Conservation (phyloP, 2,113 vertebrate genomes). For the Nannospalax galili region DNA sequence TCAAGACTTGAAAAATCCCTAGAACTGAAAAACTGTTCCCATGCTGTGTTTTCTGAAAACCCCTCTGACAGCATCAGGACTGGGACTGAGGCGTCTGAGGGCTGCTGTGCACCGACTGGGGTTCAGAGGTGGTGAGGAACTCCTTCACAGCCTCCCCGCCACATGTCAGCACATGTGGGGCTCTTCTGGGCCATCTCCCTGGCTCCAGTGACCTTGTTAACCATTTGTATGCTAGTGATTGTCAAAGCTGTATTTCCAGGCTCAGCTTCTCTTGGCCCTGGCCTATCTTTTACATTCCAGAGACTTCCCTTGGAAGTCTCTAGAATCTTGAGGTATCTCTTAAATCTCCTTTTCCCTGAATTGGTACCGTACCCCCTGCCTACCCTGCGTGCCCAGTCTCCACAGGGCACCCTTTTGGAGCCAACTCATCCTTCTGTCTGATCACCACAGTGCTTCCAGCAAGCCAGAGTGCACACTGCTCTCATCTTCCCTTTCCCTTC, state of each 20-base stretch:
- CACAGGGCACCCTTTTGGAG: fast-evolving
- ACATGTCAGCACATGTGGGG: background rate
- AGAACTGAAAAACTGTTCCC: background rate
- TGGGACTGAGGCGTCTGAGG: fast-evolving
- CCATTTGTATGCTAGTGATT: background rate
- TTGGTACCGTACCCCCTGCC: fast-evolving
- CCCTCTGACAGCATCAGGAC: fast-evolving
- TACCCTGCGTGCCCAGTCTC: background rate
- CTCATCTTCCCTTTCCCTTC: background rate
- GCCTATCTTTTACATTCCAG: background rate
- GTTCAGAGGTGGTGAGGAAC: fast-evolving
- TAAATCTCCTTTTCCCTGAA: background rate
- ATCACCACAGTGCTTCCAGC: fast-evolving
- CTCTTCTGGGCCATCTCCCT: background rate
- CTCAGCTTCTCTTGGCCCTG: background rate
- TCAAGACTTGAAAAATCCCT: background rate
- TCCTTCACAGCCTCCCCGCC: fast-evolving
- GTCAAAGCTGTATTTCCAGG: background rate
- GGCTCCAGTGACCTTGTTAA: too few species aligned
- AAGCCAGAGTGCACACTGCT: fast-evolving
- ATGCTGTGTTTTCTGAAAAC: fast-evolving
- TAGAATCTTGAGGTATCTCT: background rate
- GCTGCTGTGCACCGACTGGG: fast-evolving
- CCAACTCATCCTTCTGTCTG: background rate
- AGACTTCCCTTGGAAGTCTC: too few species aligned